phyloP scores from a whole-genome alignment of 2,888 invertebrate genomes.

The Agriotes lineatus region DNA sequence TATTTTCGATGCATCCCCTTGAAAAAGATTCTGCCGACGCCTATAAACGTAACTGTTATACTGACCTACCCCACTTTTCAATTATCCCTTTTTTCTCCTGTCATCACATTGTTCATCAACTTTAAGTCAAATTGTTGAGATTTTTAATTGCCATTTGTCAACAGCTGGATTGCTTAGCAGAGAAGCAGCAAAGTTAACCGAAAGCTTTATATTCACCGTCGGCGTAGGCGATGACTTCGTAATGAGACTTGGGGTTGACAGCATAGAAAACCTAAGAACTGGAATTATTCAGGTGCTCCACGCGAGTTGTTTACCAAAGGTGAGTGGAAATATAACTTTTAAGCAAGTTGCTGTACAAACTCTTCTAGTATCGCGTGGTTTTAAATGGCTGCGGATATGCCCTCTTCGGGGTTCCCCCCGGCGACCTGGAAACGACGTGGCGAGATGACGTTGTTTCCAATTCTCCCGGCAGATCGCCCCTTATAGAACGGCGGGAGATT shows the following conservation, averaged over 20 bases:
- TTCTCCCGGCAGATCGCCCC: slow-evolving; percentile 66
- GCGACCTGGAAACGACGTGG: slow-evolving; percentile 81
- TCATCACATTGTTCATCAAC: no score
- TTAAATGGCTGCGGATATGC: slow-evolving; percentile 86
- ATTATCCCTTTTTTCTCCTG: no score
- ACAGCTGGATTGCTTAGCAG: slow-evolving; percentile 79
- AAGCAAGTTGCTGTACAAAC: background rate
- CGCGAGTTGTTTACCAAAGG: slow-evolving; percentile 83
- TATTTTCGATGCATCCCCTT: no score
- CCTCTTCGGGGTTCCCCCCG: slow-evolving; percentile 80
- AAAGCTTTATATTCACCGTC: slow-evolving; percentile 86
- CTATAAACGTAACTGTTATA: no score
- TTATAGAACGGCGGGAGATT: slow-evolving; percentile 66
- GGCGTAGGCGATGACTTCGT: slow-evolving; percentile 92
- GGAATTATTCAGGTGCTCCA: slow-evolving; percentile 81
- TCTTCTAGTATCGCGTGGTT: slow-evolving; percentile 83
- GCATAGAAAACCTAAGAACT: slow-evolving; percentile 81
- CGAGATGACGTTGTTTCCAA: slow-evolving; percentile 67
- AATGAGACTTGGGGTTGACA: slow-evolving; percentile 84
- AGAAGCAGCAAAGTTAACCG: slow-evolving; percentile 79
- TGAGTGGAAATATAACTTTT: slow-evolving; percentile 58
- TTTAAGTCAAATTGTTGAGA: no score
- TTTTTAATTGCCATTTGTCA: no score
- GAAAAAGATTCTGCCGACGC: no score
- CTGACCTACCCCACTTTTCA: no score